These are phyloP conservation scores for Mantis religiosa DNA, from an alignment of 2,888 invertebrate genomes.

Conservation along the genomic window DNA sequence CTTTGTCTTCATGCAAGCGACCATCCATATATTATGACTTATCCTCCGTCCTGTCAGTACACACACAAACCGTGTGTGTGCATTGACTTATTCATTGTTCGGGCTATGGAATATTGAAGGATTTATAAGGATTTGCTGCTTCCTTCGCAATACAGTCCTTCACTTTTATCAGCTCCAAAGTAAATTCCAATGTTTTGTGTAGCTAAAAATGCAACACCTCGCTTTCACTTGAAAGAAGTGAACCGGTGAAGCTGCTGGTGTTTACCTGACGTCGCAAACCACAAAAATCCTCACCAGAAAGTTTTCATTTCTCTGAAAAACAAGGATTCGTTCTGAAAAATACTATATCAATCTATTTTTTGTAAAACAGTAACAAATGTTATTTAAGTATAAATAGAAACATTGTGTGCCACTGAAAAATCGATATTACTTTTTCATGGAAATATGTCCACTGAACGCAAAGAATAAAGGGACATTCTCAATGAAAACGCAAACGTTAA, in stretches of 20 bases:
- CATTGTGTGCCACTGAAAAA: too few species aligned
- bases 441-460: too few species aligned
- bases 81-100: neutral
- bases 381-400: too few species aligned
- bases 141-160: neutral
- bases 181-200: neutral
- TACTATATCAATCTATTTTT: too few species aligned
- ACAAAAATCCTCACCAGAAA: too few species aligned
- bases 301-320: too few species aligned
- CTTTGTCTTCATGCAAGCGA: neutral
- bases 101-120: neutral
- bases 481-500: too few species aligned
- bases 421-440: too few species aligned
- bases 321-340: too few species aligned
- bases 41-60: neutral
- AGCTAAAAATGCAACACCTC: neutral
- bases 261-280: too few species aligned
- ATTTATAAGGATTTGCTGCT: neutral
- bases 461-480: too few species aligned
- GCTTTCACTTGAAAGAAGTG: neutral
- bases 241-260: neutral
- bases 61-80: neutral
- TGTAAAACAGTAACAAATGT: too few species aligned
- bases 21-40: neutral
- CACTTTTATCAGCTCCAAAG: neutral